Evolutionary conservation across 2,113 vertebrate species (phyloP).

Genomic region (Probosciger aterrimus): DNA sequence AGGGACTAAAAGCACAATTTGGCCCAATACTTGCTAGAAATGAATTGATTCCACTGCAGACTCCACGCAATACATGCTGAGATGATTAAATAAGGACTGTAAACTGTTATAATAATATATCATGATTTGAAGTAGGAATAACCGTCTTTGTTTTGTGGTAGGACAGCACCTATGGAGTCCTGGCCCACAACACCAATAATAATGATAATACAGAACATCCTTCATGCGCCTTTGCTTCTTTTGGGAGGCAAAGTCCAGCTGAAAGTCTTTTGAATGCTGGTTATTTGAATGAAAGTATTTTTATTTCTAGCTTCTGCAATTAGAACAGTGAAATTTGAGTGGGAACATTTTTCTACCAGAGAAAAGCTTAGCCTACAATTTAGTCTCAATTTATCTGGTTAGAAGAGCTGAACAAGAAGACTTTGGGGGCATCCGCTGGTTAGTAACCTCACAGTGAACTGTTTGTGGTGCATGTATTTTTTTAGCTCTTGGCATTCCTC

Average conservation of each 20-base stretch:
- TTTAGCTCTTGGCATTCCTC: not conserved
- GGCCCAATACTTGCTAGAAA: conserved; percentile 36
- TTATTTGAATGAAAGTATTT: conserved; percentile 49
- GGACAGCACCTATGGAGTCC: conserved; percentile 24
- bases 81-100: conserved; percentile 32
- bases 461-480: not conserved
- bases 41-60: conserved; percentile 26
- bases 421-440: not conserved
- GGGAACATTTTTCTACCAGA: conserved; percentile 5
- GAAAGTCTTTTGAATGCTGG: conserved; percentile 18
- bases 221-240: not conserved
- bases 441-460: not conserved
- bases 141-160: not conserved
- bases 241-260: not conserved
- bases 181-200: not conserved
- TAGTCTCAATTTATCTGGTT: not conserved
- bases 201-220: not conserved
- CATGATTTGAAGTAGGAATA: conserved; percentile 3
- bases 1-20: conserved; percentile 38
- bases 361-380: conserved; percentile 20
- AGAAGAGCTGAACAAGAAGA: not conserved
- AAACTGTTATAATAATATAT: conserved; percentile 36
- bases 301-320: conserved; percentile 52
- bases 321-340: conserved; percentile 48
- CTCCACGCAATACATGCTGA: conserved; percentile 13